Evolutionary conservation across 2,797 vertebrate species (phyloP), one percentile per base, ranked within the genome.

Genomic region (Sylvia borin): DNA sequence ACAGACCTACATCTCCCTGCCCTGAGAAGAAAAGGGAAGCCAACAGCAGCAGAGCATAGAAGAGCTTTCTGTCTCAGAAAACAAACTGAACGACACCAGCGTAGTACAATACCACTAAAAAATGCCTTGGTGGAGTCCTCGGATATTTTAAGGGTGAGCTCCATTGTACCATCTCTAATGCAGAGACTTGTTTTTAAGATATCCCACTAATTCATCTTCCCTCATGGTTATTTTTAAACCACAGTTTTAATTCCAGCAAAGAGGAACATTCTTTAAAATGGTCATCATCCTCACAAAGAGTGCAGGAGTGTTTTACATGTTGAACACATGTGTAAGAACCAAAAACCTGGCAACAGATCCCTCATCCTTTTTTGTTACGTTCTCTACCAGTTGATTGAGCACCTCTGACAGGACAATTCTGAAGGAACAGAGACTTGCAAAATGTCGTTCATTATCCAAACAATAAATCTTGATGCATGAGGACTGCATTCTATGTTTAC

Each of bases 301-400:
- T 3, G 4, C 77, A 90, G 64, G 48, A 84, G 64, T 0, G 0
- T 73, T 93, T 82, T 95, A 85, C 75, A 92, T 94, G 76, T 70
- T 90, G 85, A 96, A 84, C 90, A 84, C 66, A 92, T 85, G 77
- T 92, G 88, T 64, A 90, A 92, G 79, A 86, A 96, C 71, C 16
- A 73, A 86, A 96, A 95, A 64, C 32, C 76, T 92, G 76, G 82
- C 64, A 88, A 93, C 64, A 86, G 66, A 84, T 73, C 74, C 65
- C 77, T 88, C 64, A 67, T 60, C 55, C 54, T 84, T 85, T 71
- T 83, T 92, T 66, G 29, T 71, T 53, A 45, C 3, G 0, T n/a
- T 73, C 60, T 78, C 54, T 76, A 73, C 60, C 34, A 72, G 40
- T 61, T n/a, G 60, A 86, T 73, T 71, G 78, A 86, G 61, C 45